phyloP scores from a whole-genome alignment of 2,888 invertebrate genomes.

The Trachelus iudaicus region DNA sequence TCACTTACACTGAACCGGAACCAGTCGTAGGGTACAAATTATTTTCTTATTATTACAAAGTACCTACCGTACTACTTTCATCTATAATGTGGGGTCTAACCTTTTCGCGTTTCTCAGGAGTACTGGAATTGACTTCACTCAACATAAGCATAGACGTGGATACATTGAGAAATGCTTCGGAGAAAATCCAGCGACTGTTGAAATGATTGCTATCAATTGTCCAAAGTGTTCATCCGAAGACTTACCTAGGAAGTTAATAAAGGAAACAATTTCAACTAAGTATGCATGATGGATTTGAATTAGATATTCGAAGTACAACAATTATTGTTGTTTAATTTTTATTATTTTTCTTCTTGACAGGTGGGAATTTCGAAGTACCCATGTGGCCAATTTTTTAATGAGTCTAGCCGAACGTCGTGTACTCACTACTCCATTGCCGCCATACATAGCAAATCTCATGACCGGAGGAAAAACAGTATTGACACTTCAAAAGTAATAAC shows the following conservation, averaged over 20 bases:
- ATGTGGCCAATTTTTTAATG: slow-evolving; percentile 41
- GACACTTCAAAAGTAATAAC: slow-evolving; percentile 22
- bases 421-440: slow-evolving; percentile 47
- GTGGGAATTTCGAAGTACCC: slow-evolving; percentile 52
- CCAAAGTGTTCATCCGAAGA: slow-evolving; percentile 30
- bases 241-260: slow-evolving; percentile 27
- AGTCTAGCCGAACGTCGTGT: slow-evolving; percentile 41
- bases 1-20: slow-evolving; percentile 22
- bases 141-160: slow-evolving; percentile 42
- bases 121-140: slow-evolving; percentile 52
- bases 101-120: slow-evolving; percentile 28
- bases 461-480: slow-evolving; percentile 46
- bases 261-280: slow-evolving; percentile 33
- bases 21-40: slow-evolving; percentile 35
- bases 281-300: slow-evolving; percentile 28
- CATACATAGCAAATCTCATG: slow-evolving; percentile 48
- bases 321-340: not conserved
- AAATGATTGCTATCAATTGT: slow-evolving; percentile 38
- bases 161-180: slow-evolving; percentile 48
- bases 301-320: not conserved
- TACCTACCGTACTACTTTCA: not conserved
- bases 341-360: slow-evolving; percentile 35
- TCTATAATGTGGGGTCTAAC: not conserved
- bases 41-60: not conserved
- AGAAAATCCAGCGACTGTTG: slow-evolving; percentile 44